A percentile compares a stretch with the other conserved stretches of the same genome.
Evolutionary conservation across 2,113 vertebrate genomes (phyloP).

Genomic region (Gadus macrocephalus): DNA sequence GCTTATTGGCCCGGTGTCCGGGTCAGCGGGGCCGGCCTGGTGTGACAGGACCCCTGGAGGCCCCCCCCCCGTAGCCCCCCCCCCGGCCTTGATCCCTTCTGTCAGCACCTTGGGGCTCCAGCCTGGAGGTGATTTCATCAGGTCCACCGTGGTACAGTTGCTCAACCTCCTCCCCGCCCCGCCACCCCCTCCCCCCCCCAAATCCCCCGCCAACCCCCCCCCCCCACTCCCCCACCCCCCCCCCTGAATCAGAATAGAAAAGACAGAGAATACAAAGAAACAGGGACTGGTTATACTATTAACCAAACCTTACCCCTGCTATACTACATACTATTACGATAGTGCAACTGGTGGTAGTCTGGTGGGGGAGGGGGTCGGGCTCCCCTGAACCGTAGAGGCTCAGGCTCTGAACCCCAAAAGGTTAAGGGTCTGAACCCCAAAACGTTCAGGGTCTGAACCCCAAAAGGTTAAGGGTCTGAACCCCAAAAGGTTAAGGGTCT

Average conservation of each 20-base stretch:
- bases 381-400: no score
- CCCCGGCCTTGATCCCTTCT: slow-evolving; percentile 56
- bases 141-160: slow-evolving; percentile 31
- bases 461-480: no score
- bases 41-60: slow-evolving; percentile 52
- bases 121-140: slow-evolving; percentile 61
- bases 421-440: no score
- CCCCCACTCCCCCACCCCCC: slow-evolving; percentile 27
- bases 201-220: background rate
- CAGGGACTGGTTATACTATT: no score
- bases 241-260: background rate
- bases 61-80: slow-evolving; percentile 32
- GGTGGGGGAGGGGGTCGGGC: no score
- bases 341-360: no score
- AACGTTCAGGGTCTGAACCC: no score
- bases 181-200: slow-evolving; percentile 1
- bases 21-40: slow-evolving; percentile 41
- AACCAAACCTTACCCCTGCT: no score
- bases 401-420: no score
- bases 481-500: no score
- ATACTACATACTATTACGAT: no score
- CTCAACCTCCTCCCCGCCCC: background rate
- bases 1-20: slow-evolving; percentile 54
- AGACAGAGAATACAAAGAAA: no score
- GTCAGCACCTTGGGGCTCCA: slow-evolving; percentile 53